Base-by-base conservation (phyloP, 2,888 invertebrate species). In the Heteropelma amictum region DNA sequence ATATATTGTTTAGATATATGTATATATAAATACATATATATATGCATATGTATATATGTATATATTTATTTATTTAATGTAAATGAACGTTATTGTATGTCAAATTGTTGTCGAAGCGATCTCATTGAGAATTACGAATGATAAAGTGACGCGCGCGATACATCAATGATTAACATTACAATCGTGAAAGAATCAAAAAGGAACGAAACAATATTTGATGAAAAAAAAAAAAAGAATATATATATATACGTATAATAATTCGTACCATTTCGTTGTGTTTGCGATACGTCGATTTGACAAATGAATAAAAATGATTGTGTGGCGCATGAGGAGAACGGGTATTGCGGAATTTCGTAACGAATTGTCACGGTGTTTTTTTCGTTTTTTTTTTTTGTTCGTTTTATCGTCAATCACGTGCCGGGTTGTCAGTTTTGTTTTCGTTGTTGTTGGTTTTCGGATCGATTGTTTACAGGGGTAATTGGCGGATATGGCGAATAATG, bases 401-500 rank as follows among this genome's bases (percentile, higher is more conserved):
- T 72, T 72, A 70, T 56, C 54, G 56, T 78, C 68, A 81, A 82
- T 79, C 83, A 84, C 85, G 84, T 86, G 85, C 81, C 84, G 82
- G 83, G 84, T 83, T 84, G 83, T 82, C 65, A 47, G 68, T 76
- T 76, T 58, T 47, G 67, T 33, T n/a, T 45, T 54, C 63, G 49
- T 54, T 8, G 14, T 65, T 33, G 28, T 70, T 60, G 38, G 47
- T 68, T 81, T 77, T 81, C 76, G 51, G 67, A 58, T 65, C n/a
- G 5, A 61, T 60, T 23, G 49, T 6, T n/a, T 68, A 69, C 76
- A 56, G 73, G 78, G 80, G 81, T 81, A 81, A 84, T 81, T 78
- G 78, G 78, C 82, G 80, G 81, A 78, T 79, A 84, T 84, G 83
- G 83, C 19, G 81, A 81, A 84, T 84, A 82, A 86, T 86, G 85